A percentile compares a stretch with the other conserved stretches of the same genome.
phyloP scores from a whole-genome alignment of 2,113 vertebrate species.

The sheep (Ovis aries) region ARS-UI_Ramb_v3.0 NC_056067.1:10632001-10632500 shows the following conservation, averaged over 20 bases:
- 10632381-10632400: accelerated
- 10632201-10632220: background rate
- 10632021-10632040: background rate
- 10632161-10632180: background rate
- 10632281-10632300: background rate
- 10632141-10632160: background rate
- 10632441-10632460: background rate
- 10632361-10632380: background rate
- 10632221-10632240: background rate
- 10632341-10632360: background rate
- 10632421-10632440: background rate
- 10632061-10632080: background rate
- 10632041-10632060: background rate
- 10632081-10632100: background rate
- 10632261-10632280: background rate
- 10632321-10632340: accelerated
- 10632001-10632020: accelerated
- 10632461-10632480: background rate
- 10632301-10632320: background rate
- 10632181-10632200: background rate
- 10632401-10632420: background rate
- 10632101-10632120: accelerated
- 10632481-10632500: background rate
- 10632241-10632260: background rate
- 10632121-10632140: accelerated